phyloP scores from a whole-genome alignment of 2,888 invertebrate genomes.

The Norana najaformis region DNA sequence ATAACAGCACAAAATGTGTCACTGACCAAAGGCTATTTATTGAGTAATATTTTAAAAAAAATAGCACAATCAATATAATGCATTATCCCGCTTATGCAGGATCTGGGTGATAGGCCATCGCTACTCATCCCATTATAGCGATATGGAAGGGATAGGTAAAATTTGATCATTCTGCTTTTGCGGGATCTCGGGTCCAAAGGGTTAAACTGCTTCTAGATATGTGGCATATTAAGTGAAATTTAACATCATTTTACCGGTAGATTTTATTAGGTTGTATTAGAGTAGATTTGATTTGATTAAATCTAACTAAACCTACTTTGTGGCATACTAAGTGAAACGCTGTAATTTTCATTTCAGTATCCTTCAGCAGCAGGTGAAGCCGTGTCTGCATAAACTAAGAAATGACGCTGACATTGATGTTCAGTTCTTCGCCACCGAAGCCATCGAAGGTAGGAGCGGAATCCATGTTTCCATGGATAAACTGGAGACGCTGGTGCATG shows the following conservation, averaged over 20 bases:
- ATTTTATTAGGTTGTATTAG: too few species aligned
- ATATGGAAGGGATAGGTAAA: background rate
- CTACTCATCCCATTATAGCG: background rate
- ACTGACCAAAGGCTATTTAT: too few species aligned
- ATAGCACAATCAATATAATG: background rate
- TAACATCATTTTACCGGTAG: too few species aligned
- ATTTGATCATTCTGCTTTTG: slow-evolving; percentile 4
- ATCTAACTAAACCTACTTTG: too few species aligned
- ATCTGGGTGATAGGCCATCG: background rate
- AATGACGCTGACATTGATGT: slow-evolving; percentile 34
- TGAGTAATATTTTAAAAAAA: background rate
- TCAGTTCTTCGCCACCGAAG: slow-evolving; percentile 32
- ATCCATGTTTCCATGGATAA: background rate
- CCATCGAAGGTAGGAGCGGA: slow-evolving; percentile 26
- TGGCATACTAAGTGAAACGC: too few species aligned
- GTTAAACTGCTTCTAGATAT: too few species aligned
- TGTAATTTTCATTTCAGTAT: background rate
- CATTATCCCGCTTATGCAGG: background rate
- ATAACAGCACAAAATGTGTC: too few species aligned
- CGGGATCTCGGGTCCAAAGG: background rate
- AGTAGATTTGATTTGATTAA: too few species aligned
- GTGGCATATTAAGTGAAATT: too few species aligned
- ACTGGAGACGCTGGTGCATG: background rate
- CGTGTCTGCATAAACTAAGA: slow-evolving; percentile 28
- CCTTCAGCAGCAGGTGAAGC: slow-evolving; percentile 23